phyloP scores from a whole-genome alignment of 92 coral and sea anemone species.

The Umimayanthus chanpuru region DNA sequence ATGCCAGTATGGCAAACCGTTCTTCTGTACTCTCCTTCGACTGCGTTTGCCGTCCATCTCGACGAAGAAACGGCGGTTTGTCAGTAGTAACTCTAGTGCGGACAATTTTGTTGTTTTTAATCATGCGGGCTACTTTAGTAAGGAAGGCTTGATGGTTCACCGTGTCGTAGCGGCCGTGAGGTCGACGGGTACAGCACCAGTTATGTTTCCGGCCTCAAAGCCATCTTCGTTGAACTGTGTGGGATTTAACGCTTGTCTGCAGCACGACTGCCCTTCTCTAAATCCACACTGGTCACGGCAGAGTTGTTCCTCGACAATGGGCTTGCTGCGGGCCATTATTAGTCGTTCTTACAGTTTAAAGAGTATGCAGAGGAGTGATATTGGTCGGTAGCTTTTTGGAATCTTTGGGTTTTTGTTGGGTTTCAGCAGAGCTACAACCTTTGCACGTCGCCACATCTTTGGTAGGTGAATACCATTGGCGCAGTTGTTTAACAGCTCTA shows the following conservation, averaged over 20 bases:
- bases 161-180: background rate
- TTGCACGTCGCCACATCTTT: background rate
- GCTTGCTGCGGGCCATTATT: background rate
- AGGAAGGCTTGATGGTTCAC: background rate
- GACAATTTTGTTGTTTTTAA: constrained; percentile 1
- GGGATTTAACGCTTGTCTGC: background rate
- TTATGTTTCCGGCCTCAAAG: background rate
- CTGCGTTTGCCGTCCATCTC: no score
- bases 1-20: background rate
- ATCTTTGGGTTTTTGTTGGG: no score
- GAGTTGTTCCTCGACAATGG: background rate
- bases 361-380: no score
- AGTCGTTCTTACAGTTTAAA: background rate
- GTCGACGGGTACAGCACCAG: no score
- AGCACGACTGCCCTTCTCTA: background rate
- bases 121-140: constrained; percentile 9
- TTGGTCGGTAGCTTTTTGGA: no score
- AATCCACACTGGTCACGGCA: background rate
- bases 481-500: constrained; percentile 4
- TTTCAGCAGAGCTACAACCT: background rate
- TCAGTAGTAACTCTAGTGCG: background rate
- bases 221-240: background rate
- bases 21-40: constrained; percentile 2
- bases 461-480: background rate
- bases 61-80: background rate